These are phyloP conservation scores for Euplagia quadripunctaria DNA, from an alignment of 2,888 invertebrate species.

Conservation along the genomic window DNA sequence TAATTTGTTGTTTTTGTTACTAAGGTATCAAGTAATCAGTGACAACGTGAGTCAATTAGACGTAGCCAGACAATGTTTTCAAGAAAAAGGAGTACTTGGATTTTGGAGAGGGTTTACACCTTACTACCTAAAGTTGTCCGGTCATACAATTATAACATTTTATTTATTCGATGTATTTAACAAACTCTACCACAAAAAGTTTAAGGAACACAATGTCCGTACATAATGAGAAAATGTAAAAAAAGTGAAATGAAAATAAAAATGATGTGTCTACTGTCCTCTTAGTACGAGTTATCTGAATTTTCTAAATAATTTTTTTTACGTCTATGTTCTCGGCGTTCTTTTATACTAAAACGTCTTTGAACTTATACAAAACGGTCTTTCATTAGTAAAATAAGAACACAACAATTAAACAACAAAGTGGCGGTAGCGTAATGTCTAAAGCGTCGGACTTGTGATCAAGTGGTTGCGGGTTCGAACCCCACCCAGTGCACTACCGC, in stretches of 20 bases:
- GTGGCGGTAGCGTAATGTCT: no score
- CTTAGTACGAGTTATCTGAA: not conserved
- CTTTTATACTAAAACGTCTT: no score
- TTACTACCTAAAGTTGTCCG: conserved; percentile 96
- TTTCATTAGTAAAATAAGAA: no score
- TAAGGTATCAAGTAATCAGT: conserved; percentile 61
- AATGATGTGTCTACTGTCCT: not conserved
- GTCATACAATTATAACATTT: conserved; percentile 97
- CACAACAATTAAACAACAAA: no score
- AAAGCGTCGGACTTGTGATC: no score
- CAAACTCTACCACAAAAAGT: conserved; percentile 6
- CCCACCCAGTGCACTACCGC: no score
- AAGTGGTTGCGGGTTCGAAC: no score
- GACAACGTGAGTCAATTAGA: conserved; percentile 29
- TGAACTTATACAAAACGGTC: no score
- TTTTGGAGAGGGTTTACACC: conserved; percentile 98
- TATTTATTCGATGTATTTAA: conserved; percentile 97
- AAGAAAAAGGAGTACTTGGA: conserved; percentile 93
- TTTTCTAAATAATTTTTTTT: no score
- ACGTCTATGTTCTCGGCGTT: no score
- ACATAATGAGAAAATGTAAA: not conserved
- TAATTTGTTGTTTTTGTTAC: not conserved
- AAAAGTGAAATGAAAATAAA: not conserved
- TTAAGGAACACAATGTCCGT: not conserved
- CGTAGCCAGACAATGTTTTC: not conserved